Percentiles rank a stretch among this genome's conserved stretches.
Conservation (phyloP, 2,797 vertebrate species). For the Acipenser oxyrinchus region DNA sequence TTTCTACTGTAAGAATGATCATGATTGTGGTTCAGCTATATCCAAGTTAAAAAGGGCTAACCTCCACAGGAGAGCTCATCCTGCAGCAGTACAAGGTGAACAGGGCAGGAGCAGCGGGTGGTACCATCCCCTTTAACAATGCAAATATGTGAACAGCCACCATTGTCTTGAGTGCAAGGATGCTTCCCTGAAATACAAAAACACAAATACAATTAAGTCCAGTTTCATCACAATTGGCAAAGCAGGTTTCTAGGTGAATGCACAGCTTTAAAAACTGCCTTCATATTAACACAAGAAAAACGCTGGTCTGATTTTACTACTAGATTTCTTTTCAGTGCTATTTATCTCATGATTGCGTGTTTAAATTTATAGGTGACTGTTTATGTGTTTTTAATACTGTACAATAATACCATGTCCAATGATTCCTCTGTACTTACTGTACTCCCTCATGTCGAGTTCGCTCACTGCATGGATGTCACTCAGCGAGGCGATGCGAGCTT, state of each 20-base stretch:
- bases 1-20: too few species aligned
- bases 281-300: too few species aligned
- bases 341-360: too few species aligned
- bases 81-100: slow-evolving; percentile 88
- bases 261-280: slow-evolving; percentile 36
- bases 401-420: slow-evolving; percentile 27
- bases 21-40: too few species aligned
- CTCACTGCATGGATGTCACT: slow-evolving; percentile 94
- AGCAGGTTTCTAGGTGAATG: slow-evolving; percentile 31
- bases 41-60: slow-evolving; percentile 31
- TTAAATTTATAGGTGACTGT: too few species aligned
- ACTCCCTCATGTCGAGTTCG: slow-evolving; percentile 79
- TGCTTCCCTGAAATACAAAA: slow-evolving; percentile 69
- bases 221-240: slow-evolving; percentile 22
- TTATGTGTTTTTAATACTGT: too few species aligned
- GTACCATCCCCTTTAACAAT: slow-evolving; percentile 93
- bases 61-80: slow-evolving; percentile 94
- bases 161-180: slow-evolving; percentile 89
- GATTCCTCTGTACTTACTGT: slow-evolving; percentile 63
- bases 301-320: too few species aligned
- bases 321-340: too few species aligned
- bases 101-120: slow-evolving; percentile 87
- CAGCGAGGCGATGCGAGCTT: slow-evolving; percentile 84
- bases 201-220: too few species aligned
- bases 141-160: slow-evolving; percentile 95